Conservation (phyloP, 2,797 vertebrate genomes). For the Notoglanidium macrostoma region DNA sequence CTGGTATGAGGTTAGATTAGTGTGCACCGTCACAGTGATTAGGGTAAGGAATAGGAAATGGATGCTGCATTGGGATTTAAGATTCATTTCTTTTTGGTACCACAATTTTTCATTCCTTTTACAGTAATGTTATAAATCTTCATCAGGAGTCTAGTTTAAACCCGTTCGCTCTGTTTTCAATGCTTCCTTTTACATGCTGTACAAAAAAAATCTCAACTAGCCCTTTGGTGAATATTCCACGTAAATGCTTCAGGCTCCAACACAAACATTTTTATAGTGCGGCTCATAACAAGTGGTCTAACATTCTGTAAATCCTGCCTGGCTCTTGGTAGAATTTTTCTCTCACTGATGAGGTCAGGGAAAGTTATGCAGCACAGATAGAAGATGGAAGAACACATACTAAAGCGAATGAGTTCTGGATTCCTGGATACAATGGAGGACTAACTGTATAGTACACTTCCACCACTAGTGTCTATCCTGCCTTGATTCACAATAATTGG, state of each 20-base stretch:
- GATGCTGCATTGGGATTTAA: not conserved
- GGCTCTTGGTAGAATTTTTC: slow-evolving; percentile 7
- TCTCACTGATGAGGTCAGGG: slow-evolving; percentile 35
- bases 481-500: slow-evolving; percentile 2
- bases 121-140: slow-evolving; percentile 1
- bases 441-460: not conserved
- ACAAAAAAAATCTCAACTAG: slow-evolving; percentile 11
- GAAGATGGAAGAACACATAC: not conserved
- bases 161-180: slow-evolving; percentile 19
- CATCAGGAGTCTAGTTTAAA: slow-evolving; percentile 11
- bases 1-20: not conserved
- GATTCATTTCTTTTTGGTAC: not conserved
- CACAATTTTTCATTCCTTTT: slow-evolving; percentile 10
- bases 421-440: not conserved
- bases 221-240: slow-evolving; percentile 31
- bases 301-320: slow-evolving; percentile 24
- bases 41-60: not conserved
- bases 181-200: slow-evolving; percentile 44
- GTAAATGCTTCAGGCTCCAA: slow-evolving; percentile 40
- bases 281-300: slow-evolving; percentile 40
- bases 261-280: slow-evolving; percentile 42
- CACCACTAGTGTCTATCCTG: not conserved
- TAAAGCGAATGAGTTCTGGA: not conserved
- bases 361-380: slow-evolving; percentile 14
- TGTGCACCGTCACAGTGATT: not conserved